phyloP scores from a whole-genome alignment of 2,797 vertebrate species.

The Clarias fuscus region DNA sequence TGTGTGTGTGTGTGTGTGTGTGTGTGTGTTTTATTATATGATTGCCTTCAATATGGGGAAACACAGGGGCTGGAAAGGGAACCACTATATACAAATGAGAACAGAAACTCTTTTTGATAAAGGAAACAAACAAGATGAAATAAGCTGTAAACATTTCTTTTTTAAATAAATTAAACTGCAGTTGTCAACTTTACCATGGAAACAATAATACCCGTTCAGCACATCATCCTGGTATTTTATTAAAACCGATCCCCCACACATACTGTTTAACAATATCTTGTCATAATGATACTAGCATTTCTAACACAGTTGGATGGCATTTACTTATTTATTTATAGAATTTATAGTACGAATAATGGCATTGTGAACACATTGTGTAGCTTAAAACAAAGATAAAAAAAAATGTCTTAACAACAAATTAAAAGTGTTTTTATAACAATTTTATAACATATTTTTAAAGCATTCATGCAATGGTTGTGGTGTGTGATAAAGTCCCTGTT shows the following conservation, averaged over 20 bases:
- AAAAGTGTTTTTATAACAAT: too few species aligned
- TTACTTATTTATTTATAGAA: too few species aligned
- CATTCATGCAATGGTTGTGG: background rate
- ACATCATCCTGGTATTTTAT: background rate
- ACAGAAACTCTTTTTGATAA: background rate
- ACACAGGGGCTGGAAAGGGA: background rate
- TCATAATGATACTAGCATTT: background rate
- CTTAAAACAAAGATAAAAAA: too few species aligned
- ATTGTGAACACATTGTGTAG: too few species aligned
- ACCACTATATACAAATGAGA: background rate
- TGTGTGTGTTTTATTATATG: background rate
- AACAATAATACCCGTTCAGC: background rate
- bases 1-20: background rate
- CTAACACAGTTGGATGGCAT: too few species aligned
- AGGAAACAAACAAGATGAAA: background rate
- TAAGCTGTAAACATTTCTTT: background rate
- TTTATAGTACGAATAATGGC: too few species aligned
- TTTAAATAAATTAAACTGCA: too few species aligned
- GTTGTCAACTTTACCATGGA: background rate
- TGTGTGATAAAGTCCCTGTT: too few species aligned
- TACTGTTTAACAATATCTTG: background rate
- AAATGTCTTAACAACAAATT: too few species aligned
- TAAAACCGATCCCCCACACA: background rate
- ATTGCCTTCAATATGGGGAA: background rate
- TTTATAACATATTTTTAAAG: background rate